Base-by-base conservation (phyloP, 1,140 invertebrate genomes). In the Ips typographus region DNA sequence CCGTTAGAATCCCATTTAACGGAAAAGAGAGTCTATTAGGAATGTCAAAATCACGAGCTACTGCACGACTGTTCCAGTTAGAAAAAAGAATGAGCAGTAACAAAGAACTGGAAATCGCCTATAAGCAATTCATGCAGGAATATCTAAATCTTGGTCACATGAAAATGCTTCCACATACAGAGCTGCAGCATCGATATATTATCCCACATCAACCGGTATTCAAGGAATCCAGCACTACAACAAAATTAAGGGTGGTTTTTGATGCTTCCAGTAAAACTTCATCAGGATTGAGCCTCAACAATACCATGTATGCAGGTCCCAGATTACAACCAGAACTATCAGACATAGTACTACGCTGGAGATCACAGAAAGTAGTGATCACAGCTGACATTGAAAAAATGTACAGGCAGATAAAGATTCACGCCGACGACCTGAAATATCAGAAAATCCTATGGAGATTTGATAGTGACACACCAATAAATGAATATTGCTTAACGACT, bases 401-500 rank as follows among this genome's bases (percentile, higher is more conserved):
- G 56, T 58, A 40, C 40, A 6, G 56, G 41, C 38, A 40, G 41
- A 40, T 58, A 5, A 5, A 40, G 56, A 58, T 58, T 40, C 37
- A 58, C 8, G 6, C 56, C 1, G 40, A 58, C 2, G 37, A 58
- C 7, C 37, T 5, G 56, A 6, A 58, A 8, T 58, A 40, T 36
- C 56, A 40, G 7, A 58, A 36, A 58, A 58, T 58, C 5, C 1
- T 58, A 5, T 58, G 55, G 55, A 38, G 56, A 41, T 58, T 58
- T 58, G 37, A 38, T 36, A 36, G 6, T 7, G 7, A 39, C 37
- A 36, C 3, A 8, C 55, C 55, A 7, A 38, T 58, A 38, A 6
- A 58, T 8, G 56, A 58, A 40, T 80, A 75, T 49, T 2, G 70
- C 44, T 62, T 79, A 8, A 76, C 73, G 2, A 79, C 74, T 8